Percentiles rank a stretch among this genome's conserved stretches.
Conservation (phyloP, 2,888 invertebrate genomes). For the Athalia rosae region DNA sequence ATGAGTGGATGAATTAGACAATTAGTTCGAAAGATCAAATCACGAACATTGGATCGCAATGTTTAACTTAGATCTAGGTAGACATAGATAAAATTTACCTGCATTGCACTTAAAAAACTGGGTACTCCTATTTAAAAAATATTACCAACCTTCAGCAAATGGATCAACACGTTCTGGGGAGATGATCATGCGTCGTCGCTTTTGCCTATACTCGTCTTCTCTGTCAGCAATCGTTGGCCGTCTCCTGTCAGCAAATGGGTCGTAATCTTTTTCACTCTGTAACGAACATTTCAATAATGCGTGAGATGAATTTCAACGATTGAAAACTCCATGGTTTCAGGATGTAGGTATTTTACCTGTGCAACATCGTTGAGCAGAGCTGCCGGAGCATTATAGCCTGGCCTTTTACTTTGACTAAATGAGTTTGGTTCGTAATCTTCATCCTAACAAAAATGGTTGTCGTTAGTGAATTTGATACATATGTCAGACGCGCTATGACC, state of each 20-base stretch:
- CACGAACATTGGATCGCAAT: neutral
- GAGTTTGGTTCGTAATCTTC: conserved; percentile 90
- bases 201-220: conserved; percentile 97
- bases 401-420: conserved; percentile 82
- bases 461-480: neutral
- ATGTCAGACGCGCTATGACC: too few relatives aligned
- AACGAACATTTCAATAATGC: conserved; percentile 25
- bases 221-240: conserved; percentile 95
- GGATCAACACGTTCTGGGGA: conserved; percentile 98
- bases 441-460: conserved; percentile 75
- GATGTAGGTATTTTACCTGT: conserved; percentile 77
- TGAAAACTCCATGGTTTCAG: neutral
- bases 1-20: conserved; percentile 19
- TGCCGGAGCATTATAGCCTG: conserved; percentile 90
- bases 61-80: conserved; percentile 7
- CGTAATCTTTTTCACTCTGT: conserved; percentile 93
- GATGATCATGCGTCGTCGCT: conserved; percentile 91
- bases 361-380: conserved; percentile 93
- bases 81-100: conserved; percentile 16
- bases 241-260: conserved; percentile 95
- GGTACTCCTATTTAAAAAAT: conserved; percentile 49
- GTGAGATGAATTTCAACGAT: neutral
- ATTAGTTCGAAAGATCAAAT: conserved; percentile 25
- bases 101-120: conserved; percentile 26
- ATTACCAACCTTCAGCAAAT: conserved; percentile 94